Percentiles rank a stretch among this genome's conserved stretches.
Conservation (phyloP, 92 coral and sea anemone genomes). For the Isaurus tuberculatus region DNA sequence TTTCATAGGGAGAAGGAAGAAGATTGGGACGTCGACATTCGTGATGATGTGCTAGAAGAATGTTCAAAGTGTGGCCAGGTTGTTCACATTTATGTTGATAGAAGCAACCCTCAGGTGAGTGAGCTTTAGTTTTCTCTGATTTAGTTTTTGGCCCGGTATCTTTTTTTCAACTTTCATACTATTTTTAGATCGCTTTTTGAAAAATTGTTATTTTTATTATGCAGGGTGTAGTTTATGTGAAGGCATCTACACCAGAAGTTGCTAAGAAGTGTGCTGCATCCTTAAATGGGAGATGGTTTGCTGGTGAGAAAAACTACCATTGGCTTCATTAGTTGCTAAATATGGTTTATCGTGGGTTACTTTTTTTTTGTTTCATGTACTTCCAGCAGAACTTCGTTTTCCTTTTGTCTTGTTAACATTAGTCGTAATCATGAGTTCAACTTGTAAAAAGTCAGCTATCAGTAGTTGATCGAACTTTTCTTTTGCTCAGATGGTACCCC, state of each 20-base stretch:
- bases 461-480: too few relatives aligned
- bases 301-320: slow-evolving; percentile 62
- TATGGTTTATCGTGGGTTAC: too few relatives aligned
- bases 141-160: too few relatives aligned
- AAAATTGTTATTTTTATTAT: neutral
- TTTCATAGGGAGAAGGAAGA: slow-evolving; percentile 85
- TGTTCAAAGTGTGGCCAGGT: slow-evolving; percentile 93
- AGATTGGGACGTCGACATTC: slow-evolving; percentile 95
- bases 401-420: too few relatives aligned
- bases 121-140: neutral
- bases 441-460: too few relatives aligned
- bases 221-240: slow-evolving; percentile 94
- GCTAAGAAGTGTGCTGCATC: slow-evolving; percentile 90
- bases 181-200: too few relatives aligned
- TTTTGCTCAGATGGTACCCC: too few relatives aligned
- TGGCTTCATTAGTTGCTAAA: too few relatives aligned
- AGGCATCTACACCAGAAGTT: slow-evolving; percentile 87
- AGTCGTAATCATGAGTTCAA: too few relatives aligned
- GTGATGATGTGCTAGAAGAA: slow-evolving; percentile 96
- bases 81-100: slow-evolving; percentile 94
- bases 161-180: too few relatives aligned
- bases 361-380: too few relatives aligned
- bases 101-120: slow-evolving; percentile 81
- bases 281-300: slow-evolving; percentile 98
- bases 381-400: too few relatives aligned